Percentiles rank a stretch among this genome's conserved stretches.
These are phyloP conservation scores for Lottia gigantea DNA, from an alignment of 2,888 invertebrate species.

Conservation along the genomic window DNA sequence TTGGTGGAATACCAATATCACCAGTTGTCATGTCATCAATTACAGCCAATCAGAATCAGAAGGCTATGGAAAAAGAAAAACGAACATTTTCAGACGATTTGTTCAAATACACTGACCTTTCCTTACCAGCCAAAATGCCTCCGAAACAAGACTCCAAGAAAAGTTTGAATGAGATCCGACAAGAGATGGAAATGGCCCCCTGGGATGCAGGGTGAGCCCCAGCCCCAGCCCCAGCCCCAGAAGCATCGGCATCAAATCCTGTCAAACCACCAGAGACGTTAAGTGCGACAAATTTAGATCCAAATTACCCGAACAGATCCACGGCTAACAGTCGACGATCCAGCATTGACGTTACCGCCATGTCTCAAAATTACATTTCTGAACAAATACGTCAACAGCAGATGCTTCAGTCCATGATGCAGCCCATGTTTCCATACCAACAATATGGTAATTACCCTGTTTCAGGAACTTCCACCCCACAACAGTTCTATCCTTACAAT, in stretches of 20 bases:
- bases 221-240: no score
- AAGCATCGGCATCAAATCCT: no score
- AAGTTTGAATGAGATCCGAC: conserved; percentile 33
- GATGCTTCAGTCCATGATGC: conserved; percentile 18
- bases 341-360: conserved; percentile 35
- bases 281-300: conserved; percentile 3
- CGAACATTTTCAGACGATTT: conserved; percentile 29
- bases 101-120: conserved; percentile 30
- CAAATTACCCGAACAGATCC: conserved; percentile 22
- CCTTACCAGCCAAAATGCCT: conserved; percentile 13
- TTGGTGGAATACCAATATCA: conserved; percentile 38
- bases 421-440: conserved; percentile 12
- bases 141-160: conserved; percentile 29
- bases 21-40: conserved; percentile 23
- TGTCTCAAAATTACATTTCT: conserved; percentile 30
- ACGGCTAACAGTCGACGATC: conserved; percentile 37
- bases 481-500: neutral
- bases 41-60: neutral
- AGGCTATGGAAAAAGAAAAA: conserved; percentile 18
- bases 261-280: no score
- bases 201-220: conserved; percentile 10
- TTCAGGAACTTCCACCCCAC: neutral
- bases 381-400: conserved; percentile 30
- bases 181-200: conserved; percentile 26
- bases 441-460: neutral